Evolutionary conservation across 2,888 invertebrate genomes (phyloP), one percentile per base, ranked within the genome.

Genomic region (Neria commutata): DNA sequence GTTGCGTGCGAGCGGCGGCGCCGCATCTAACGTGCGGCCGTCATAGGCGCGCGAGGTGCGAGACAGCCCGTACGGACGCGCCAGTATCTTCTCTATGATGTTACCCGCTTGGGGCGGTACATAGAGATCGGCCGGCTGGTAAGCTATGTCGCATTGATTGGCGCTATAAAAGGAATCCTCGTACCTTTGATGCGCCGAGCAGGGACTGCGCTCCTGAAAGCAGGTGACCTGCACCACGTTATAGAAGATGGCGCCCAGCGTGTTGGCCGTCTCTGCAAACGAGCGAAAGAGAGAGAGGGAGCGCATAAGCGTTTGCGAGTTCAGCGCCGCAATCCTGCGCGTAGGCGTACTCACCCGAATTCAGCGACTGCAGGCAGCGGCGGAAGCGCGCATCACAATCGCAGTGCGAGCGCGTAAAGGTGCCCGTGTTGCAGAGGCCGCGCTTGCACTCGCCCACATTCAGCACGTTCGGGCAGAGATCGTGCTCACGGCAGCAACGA

Each of bases 211-310:
- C 70, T 88, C 87, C 69, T 86, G 86, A 80, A 91, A 90, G 70
- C 91, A 91, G 58, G 87, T 88, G 23, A 89, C 87, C 71, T 89
- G 89, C 11, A 89, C 86, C 34, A 91, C 85, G 72, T 91, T 90
- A 83, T 91, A 91, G 80, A 88, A 91, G 26, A 91, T 85, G 19
- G 88, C 87, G n/a, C 89, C 89, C 56, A 89, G 82, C 0, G 88
- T 87, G 68, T 88, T 87, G 16, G 89, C 89, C n/a, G 89, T 87
- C 71, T 88, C 86, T 65, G 61, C 21, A 66, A 66, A 50, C 16
- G n/a, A 29, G 49, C 47, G 19, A 49, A 42, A 21, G 19, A 23
- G 55, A 33, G 16, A 11, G 21, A 24, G 5, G 23, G 33, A 8
- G 2, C 37, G n/a, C 16, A 24, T n/a, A n/a, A 26, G 21, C 25